These are phyloP conservation scores for Agrochola circellaris DNA, from an alignment of 2,888 invertebrate species.

Conservation along the genomic window DNA sequence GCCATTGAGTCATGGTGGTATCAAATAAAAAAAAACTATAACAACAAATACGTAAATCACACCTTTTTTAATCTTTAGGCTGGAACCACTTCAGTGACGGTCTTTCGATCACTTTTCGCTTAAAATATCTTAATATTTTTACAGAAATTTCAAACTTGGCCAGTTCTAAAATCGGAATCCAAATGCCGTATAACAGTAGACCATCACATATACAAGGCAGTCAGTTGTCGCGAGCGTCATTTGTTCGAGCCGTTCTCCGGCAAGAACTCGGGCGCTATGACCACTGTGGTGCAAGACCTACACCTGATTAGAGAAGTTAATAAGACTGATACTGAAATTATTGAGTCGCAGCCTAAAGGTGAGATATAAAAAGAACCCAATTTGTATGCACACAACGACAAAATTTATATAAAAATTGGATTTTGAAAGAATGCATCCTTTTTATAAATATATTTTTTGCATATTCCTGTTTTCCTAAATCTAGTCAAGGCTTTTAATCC, in stretches of 20 bases:
- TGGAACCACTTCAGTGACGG: too few species aligned
- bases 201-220: constrained; percentile 93
- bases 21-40: too few species aligned
- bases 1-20: too few species aligned
- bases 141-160: constrained; percentile 93
- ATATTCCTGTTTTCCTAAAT: too few species aligned
- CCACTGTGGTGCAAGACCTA: constrained; percentile 91
- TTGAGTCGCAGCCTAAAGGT: constrained; percentile 87
- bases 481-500: too few species aligned
- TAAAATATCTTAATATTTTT: neutral
- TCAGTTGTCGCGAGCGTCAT: constrained; percentile 94
- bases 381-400: too few species aligned
- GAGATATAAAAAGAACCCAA: constrained; percentile 13
- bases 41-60: too few species aligned
- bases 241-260: constrained; percentile 95
- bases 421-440: too few species aligned
- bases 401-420: too few species aligned
- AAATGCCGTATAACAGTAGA: constrained; percentile 94
- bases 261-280: constrained; percentile 93
- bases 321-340: constrained; percentile 82
- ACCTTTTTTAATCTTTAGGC: too few species aligned
- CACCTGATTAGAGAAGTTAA: constrained; percentile 89
- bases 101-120: neutral
- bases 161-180: constrained; percentile 93
- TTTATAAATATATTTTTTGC: too few species aligned